Evolutionary conservation across 2,113 vertebrate genomes (phyloP), one percentile per base, ranked within the genome.

Genomic region (Ptychochromis oligacanthus): DNA sequence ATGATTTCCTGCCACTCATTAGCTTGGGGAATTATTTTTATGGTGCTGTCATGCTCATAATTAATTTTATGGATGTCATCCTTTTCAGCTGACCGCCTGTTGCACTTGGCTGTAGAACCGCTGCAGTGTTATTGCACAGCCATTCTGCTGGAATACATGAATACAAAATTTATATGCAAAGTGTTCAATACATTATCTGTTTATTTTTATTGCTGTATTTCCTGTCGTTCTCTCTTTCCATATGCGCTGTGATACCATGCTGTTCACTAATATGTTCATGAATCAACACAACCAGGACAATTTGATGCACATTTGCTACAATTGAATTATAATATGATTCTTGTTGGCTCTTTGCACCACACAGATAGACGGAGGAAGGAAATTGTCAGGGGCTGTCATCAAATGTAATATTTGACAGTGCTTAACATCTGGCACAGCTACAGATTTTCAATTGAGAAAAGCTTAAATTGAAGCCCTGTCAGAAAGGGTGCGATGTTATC

Each of bases 1-100:
- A 77, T 77, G 79, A 1, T 31, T 83, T 12, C 65, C 38, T 78
- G n/a, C 34, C n/a, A 28, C 57, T 85, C 46, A 85, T 87, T 87
- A 77, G 28, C 56, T 40, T 31, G 9, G 61, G 38, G n/a, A 86
- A 87, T 87, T 2, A 86, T 81, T 58, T 61, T n/a, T 38, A 75
- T 58, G 13, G 13, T 59, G 57, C 28, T 74, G 49, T 80, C 72
- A 55, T 40, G 31, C 38, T 77, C 56, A 31, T 79, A 60, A 82
- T 86, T 22, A 56, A 31, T 90, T 83, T 80, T n/a, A 64, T 17
- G 40, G 58, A 36, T 85, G 82, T 80, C 56, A 49, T 61, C 61
- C 38, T 74, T 17, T 57, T 83, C 34, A 24, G 22, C 46, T 12
- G 22, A 57, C 70, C 7, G 9, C 61, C 20, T 26, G 59, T 76